Evolutionary conservation across 2,113 vertebrate genomes (phyloP).

Genomic region (Ceratotherium simum): DNA sequence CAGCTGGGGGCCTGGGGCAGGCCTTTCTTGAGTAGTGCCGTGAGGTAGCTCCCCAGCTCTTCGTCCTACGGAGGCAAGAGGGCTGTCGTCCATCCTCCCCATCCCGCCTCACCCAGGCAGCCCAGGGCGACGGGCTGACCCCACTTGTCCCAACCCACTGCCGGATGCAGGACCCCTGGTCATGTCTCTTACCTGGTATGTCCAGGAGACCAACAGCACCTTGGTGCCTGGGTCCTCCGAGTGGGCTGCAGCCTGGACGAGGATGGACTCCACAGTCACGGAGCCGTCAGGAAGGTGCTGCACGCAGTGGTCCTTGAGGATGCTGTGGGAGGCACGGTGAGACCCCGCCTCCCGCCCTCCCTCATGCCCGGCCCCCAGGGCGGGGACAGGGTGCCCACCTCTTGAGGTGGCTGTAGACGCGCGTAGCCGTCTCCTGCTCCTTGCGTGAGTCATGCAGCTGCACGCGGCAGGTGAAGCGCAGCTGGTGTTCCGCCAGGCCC

Average conservation of each 20-base stretch:
- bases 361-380: fast-evolving
- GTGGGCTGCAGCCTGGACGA: constrained; percentile 95
- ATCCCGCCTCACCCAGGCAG: background rate
- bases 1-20: constrained; percentile 90
- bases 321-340: constrained; percentile 75
- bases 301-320: constrained; percentile 94
- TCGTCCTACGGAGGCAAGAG: constrained; percentile 90
- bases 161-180: fast-evolving
- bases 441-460: constrained; percentile 95
- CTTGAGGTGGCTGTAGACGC: constrained; percentile 95
- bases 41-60: constrained; percentile 96
- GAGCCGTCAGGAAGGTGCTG: constrained; percentile 97
- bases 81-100: fast-evolving
- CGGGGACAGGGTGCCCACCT: constrained; percentile 82
- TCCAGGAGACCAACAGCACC: constrained; percentile 97
- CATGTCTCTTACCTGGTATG: constrained; percentile 92
- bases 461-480: constrained; percentile 97
- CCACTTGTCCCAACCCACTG: background rate
- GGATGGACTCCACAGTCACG: constrained; percentile 97
- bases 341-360: fast-evolving
- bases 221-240: constrained; percentile 94
- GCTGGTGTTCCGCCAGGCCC: constrained; percentile 95
- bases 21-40: constrained; percentile 94
- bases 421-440: constrained; percentile 92
- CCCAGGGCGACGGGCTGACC: background rate